Percentiles rank a stretch among this genome's conserved stretches.
Conservation (phyloP, 2,797 vertebrate species). For the Leptatherina wallacei region DNA sequence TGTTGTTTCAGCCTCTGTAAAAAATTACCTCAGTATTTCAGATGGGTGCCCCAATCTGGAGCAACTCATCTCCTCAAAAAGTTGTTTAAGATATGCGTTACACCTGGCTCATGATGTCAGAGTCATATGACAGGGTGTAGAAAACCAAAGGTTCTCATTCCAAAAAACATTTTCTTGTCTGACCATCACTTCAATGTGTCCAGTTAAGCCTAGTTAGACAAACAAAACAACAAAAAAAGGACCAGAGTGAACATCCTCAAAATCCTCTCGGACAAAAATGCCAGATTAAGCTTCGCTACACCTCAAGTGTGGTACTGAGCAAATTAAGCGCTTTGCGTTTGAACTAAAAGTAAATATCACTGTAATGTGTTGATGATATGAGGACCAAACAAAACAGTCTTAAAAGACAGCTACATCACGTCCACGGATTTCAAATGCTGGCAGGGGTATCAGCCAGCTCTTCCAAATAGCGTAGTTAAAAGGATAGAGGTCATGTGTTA, state of each 20-base stretch:
- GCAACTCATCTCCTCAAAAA: background rate
- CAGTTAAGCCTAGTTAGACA: background rate
- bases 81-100: background rate
- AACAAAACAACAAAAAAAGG: background rate
- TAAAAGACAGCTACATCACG: background rate
- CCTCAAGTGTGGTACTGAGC: too few relatives aligned
- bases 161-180: slow-evolving; percentile 1
- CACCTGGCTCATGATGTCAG: slow-evolving; percentile 11
- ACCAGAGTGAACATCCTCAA: background rate
- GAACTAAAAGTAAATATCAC: background rate
- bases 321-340: background rate
- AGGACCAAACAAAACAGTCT: background rate
- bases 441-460: background rate
- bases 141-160: background rate
- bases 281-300: background rate
- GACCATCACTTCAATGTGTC: background rate
- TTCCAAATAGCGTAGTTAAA: slow-evolving; percentile 15
- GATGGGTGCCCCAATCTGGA: background rate
- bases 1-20: background rate
- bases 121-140: background rate
- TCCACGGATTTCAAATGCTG: background rate
- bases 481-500: background rate
- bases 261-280: background rate
- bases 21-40: slow-evolving; percentile 7
- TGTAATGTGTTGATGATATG: too few relatives aligned